Evolutionary conservation across 1,140 invertebrate species (phyloP).

Genomic region (Berghia stephanieae): DNA sequence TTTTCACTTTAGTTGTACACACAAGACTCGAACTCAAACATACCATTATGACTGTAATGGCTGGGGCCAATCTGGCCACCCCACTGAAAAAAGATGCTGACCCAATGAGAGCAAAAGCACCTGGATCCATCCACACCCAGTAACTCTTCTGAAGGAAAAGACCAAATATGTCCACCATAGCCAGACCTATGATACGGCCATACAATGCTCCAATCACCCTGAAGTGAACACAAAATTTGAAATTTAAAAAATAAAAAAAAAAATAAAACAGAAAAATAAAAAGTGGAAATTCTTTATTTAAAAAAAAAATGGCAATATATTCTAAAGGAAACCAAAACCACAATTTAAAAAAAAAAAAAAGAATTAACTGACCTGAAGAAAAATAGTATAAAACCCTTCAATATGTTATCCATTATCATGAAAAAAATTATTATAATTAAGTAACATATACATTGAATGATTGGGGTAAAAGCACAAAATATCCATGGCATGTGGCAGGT

Average conservation of each 20-base stretch:
- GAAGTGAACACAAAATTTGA: slow-evolving; percentile 30
- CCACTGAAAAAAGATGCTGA: slow-evolving; percentile 69
- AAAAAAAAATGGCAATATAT: background rate
- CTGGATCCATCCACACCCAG: slow-evolving; percentile 69
- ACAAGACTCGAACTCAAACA: slow-evolving; percentile 13
- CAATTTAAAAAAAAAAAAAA: no score
- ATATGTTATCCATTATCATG: no score
- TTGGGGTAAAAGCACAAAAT: no score
- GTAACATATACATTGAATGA: no score
- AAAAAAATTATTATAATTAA: no score
- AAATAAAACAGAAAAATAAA: background rate
- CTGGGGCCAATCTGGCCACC: slow-evolving; percentile 67
- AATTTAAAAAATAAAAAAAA: slow-evolving; percentile 2
- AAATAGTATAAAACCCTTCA: no score
- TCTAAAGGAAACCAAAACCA: background rate
- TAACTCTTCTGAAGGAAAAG: slow-evolving; percentile 55
- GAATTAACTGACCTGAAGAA: no score
- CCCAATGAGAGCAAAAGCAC: slow-evolving; percentile 67
- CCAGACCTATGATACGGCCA: slow-evolving; percentile 65
- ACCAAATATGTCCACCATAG: slow-evolving; percentile 64
- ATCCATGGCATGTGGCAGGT: no score
- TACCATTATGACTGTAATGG: slow-evolving; percentile 68
- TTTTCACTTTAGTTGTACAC: background rate
- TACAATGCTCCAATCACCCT: slow-evolving; percentile 67
- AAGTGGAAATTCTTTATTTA: background rate